Evolutionary conservation across 1,140 invertebrate species (phyloP), one percentile per base, ranked within the genome.

Genomic region (Anagrus nilaparvatae): DNA sequence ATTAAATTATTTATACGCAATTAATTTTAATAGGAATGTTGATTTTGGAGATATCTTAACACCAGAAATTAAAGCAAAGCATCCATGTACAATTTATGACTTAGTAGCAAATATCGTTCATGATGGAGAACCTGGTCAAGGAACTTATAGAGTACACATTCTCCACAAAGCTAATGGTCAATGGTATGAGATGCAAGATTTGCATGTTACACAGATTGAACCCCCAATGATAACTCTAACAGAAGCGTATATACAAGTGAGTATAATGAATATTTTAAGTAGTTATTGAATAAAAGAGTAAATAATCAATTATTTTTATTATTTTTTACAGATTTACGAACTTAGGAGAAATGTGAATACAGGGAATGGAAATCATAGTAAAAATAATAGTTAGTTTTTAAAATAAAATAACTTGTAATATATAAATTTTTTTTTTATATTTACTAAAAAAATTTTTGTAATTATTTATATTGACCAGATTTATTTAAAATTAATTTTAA

Each of bases 171-270:
- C 91, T 39, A 81, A 80, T 28, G 79, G 80, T 3, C 79, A 84
- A 55, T 86, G 81, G 82, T 84, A 94, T 61, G 96, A 99, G 71
- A 79, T 99, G 75, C 96, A 99, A 73, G 96, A 99, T 78, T 74
- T 99, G 21, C 96, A 99, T 60, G 95, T 99, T 0, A 94, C 84
- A 4, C 92, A 95, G 62, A 97, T 99, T 59, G 71, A 99, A 16
- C 95, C 96, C 3, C 95, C 98, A 65, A 99, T 99, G 93, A 98
- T 99, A 45, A 97, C 97, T 0, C 71, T 99, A 5, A 97, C 95
- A 7, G 97, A 99, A 72, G 92, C 93, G 9, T 99, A 99, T 54
- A 97, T 99, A 59, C 96, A 99, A 51, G 64, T 68, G 44, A 47
- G 33, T 16, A 31, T 23, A n/a, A 32, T 28, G 28, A 25, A 39